Conservation (phyloP, 2,797 vertebrate genomes). For the Lacerta bilineata region DNA sequence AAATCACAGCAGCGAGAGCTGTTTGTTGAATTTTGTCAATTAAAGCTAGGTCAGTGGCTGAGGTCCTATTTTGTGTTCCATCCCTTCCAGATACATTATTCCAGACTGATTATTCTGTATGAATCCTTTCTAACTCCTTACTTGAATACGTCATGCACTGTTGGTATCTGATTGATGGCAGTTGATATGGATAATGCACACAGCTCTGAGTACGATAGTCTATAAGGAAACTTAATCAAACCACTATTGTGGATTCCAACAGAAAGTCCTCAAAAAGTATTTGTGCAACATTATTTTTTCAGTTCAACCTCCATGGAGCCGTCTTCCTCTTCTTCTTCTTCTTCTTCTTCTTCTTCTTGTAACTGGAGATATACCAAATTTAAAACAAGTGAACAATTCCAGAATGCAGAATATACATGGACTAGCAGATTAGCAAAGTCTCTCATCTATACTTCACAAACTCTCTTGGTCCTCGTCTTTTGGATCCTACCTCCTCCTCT, state of each 20-base stretch:
- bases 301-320: not conserved
- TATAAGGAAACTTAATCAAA: not conserved
- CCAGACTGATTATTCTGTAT: too few species aligned
- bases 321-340: fast-evolving
- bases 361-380: not conserved
- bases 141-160: not conserved
- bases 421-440: not conserved
- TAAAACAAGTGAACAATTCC: not conserved
- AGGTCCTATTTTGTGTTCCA: too few species aligned
- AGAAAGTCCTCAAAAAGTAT: not conserved
- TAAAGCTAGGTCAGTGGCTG: not conserved
- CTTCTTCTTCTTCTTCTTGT: not conserved
- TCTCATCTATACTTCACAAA: fast-evolving
- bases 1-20: not conserved
- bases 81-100: too few species aligned
- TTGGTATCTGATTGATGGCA: not conserved
- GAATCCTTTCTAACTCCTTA: not conserved
- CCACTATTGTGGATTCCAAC: not conserved
- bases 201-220: not conserved
- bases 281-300: not conserved
- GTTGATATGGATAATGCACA: not conserved
- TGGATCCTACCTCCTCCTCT: constrained; percentile 14
- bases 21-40: constrained; percentile 4
- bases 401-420: not conserved
- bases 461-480: not conserved